Base-by-base conservation (phyloP, 2,797 vertebrate genomes). In the Melanotaenia pygmaea region DNA sequence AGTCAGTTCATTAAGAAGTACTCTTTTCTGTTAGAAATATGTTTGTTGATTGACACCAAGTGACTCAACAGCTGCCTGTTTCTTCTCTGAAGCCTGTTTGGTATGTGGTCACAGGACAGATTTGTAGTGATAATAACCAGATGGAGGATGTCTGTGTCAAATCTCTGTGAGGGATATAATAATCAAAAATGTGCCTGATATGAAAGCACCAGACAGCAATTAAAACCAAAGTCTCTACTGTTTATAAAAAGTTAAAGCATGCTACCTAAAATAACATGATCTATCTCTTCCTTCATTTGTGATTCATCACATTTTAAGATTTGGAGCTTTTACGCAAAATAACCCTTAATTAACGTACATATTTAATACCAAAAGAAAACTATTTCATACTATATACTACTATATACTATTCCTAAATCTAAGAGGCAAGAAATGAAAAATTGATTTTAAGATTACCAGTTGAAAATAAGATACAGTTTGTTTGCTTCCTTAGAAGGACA, bases 151-250 rank as follows among this genome's bases (percentile, higher is more conserved):
- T 53, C 1, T 53, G 87, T 93, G 90, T 93, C 88, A 88, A 82
- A 88, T 54, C 77, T 80, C 83, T 75, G 87, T 24, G 62, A 78
- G 60, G 62, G 74, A 80, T 80, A 86, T 88, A 75, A 89, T 94
- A 91, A 94, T 94, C 93, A 92, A 90, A 89, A 82, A 77, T 79
- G 73, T 91, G 92, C 88, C 89, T 94, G 91, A 89, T 90, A 77
- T 79, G 63, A 90, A 77, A 89, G 62, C 77, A 72, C 54, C 45
- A 58, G 73, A 40, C 53, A 71, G 35, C 77, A 77, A 75, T 56
- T 26, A 7, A 56, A 65, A 74, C 40, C 56, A 34, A 20, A 43
- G 40, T 38, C 1, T 43, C 80, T 59, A 4, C 38, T 70, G 35
- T 69, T 72, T 37, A 64, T 54, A 59, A 59, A 35, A 64, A 30